Evolutionary conservation across 2,888 invertebrate genomes (phyloP), one percentile per base, ranked within the genome.

Genomic region (Hydrotaea cyrtoneurina): DNA sequence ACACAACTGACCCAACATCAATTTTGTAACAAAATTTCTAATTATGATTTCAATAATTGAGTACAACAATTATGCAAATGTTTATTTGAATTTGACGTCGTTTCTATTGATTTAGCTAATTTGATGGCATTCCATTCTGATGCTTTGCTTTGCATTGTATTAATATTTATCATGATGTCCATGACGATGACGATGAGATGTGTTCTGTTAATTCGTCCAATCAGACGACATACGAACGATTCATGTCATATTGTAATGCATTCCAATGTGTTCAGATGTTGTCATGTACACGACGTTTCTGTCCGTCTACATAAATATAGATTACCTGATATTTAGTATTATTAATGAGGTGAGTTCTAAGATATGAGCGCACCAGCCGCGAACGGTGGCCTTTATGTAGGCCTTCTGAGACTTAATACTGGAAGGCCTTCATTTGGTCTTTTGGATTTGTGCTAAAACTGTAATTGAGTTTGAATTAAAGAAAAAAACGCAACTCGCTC

Each of bases 31-130:
- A 76, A 73, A 74, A 87, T 88, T 89, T 88, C 88, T 87, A 89
- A 90, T 89, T 90, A 89, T 88, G 87, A 90, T 90, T 90, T 90
- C 88, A 89, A 90, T 90, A 89, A 90, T 90, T 90, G 90, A 89
- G 88, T 89, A 89, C 88, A 90, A 81, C 89, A 89, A 89, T 89
- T 89, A 89, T 89, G 90, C 87, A 89, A 90, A 90, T 90, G 90
- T 89, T 90, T 89, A 87, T 88, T 87, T 88, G 86, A 87, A 87
- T 88, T 87, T 87, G 86, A 87, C 86, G 87, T 31, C 31, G 31
- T 88, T 84, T 83, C 85, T 88, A 87, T 90, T 89, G 88, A 88
- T 88, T 89, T 89, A 89, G 88, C 88, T 89, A 88, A 89, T 89
- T 88, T 86, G 69, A 74, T 80, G 82, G 17, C 10, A n/a, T 53